Base-by-base conservation (phyloP, 2,113 vertebrate genomes). In the Amphiprion percula region DNA sequence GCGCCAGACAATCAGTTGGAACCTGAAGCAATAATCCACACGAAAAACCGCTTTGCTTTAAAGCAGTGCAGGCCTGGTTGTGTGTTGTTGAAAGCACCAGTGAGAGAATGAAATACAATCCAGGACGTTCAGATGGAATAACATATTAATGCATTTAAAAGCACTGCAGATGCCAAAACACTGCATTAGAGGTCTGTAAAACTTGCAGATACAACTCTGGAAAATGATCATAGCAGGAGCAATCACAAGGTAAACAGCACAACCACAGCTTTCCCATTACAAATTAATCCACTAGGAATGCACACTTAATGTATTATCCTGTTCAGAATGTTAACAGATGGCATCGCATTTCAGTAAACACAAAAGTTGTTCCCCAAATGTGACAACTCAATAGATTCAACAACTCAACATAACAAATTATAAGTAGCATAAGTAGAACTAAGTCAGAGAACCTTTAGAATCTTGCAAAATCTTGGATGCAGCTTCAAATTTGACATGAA, bases 401-500 rank as follows among this genome's bases (percentile, higher is more conserved):
- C 49, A 21, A n/a, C 9, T 55, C 1, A 24, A 26, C 23, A 24
- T 26, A 15, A 24, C 10, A 55, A 12, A 7, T 24, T 2, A 55
- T 53, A 9, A 47, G 46, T 47, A 4, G 16, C 4, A 47, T 1
- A 47, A 37, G 33, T 10, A 21, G 24, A 21, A 19, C 49, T 17
- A 17, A 41, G 23, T 49, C 28, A 71, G 12, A 55, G 19, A 23
- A 50, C 30, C 63, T 77, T 46, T 50, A 66, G 44, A 77, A 65
- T 44, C 17, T 47, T 47, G 14, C 16, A 47, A 4, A 4, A 47
- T 4, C 46, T 26, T 60, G 66, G 44, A 70, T 11, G 10, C 26
- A 50, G n/a, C 30, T 59, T 79, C 5, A 66, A 58, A 17, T 77
- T 26, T 65, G 56, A 33, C 24, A 41, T 41, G 47, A 82, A 65